Percentiles rank a stretch among this genome's conserved stretches.
These are phyloP conservation scores for Copidosoma aretas DNA, from an alignment of 2,888 invertebrate genomes.

Conservation along the genomic window DNA sequence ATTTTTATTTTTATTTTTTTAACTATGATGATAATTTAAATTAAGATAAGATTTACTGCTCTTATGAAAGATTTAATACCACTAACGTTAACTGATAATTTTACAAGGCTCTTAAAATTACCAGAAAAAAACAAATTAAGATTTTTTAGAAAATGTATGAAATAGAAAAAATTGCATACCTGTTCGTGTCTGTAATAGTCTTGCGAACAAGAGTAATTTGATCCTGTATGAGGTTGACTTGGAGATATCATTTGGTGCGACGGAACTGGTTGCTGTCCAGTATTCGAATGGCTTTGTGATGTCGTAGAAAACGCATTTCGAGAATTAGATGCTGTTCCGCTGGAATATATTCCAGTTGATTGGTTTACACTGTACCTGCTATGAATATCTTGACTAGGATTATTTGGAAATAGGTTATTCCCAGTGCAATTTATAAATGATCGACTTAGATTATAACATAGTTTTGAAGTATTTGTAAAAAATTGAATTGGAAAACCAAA, in stretches of 20 bases:
- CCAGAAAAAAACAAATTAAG: no score
- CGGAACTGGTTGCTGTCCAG: constrained; percentile 71
- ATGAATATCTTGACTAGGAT: constrained; percentile 60
- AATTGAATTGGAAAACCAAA: constrained; percentile 7
- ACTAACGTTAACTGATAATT: no score
- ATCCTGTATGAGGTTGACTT: constrained; percentile 74
- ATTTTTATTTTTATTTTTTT: no score
- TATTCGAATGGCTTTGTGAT: constrained; percentile 65
- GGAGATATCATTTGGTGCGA: constrained; percentile 77
- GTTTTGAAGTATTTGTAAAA: no score
- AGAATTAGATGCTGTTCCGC: constrained; percentile 52
- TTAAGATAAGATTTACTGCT: no score
- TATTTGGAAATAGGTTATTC: constrained; percentile 58
- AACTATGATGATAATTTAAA: no score
- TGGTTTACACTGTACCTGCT: constrained; percentile 60
- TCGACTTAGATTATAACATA: no score
- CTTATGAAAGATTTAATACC: no score
- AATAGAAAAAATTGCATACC: constrained; percentile 62
- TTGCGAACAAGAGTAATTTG: constrained; percentile 61
- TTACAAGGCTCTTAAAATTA: no score
- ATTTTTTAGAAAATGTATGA: no score
- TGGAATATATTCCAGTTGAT: constrained; percentile 55
- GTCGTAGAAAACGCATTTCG: constrained; percentile 67
- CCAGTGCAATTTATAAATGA: constrained; percentile 43
- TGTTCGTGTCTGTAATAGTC: constrained; percentile 66